Evolutionary conservation across 2,113 vertebrate genomes (phyloP).

Genomic region (Labeo rohita): DNA sequence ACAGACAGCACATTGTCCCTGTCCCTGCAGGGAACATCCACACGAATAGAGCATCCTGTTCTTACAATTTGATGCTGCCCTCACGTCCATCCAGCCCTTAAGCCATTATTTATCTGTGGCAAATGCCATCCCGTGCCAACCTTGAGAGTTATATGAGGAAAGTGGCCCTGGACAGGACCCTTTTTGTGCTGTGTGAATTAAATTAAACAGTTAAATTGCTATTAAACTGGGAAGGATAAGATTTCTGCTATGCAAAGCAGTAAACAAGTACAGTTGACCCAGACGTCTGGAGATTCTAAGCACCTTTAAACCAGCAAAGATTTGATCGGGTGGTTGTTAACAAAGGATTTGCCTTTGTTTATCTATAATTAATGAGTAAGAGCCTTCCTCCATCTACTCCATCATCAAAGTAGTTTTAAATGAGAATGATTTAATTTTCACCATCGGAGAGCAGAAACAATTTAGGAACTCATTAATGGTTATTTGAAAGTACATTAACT

Average conservation of each 20-base stretch:
- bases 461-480: conserved; percentile 47
- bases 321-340: background rate
- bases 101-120: background rate
- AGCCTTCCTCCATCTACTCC: background rate
- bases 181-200: background rate
- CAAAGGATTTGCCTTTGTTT: conserved; percentile 27
- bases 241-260: background rate
- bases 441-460: conserved; percentile 39
- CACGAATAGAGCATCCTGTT: conserved; percentile 29
- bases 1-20: background rate
- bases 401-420: conserved; percentile 12
- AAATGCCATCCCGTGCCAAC: conserved; percentile 14
- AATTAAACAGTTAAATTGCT: background rate
- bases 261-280: background rate
- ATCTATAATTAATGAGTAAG: conserved; percentile 41
- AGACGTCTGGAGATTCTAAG: background rate
- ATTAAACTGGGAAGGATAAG: background rate
- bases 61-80: conserved; percentile 20
- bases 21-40: conserved; percentile 39
- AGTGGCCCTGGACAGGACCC: background rate
- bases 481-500: conserved; percentile 46
- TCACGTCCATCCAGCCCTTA: conserved; percentile 27
- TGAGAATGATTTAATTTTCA: conserved; percentile 43
- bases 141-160: background rate
- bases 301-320: background rate